Conservation (phyloP, 2,888 invertebrate genomes). For the Parapristionchus giblindavisi region DNA sequence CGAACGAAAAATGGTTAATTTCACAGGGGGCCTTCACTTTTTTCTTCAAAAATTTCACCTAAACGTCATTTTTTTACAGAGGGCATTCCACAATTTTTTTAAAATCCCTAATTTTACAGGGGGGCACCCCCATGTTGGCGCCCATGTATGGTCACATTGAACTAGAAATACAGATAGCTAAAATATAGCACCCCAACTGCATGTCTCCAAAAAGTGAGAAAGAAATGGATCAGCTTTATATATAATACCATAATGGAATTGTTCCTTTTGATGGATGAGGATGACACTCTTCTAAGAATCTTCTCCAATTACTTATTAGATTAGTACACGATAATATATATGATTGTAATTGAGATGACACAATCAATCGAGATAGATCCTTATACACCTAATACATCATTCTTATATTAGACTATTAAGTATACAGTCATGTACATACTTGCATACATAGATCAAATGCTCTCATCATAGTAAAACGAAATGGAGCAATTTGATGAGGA, state of each 20-base stretch:
- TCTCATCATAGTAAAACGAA: constrained; percentile 34
- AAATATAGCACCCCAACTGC: too few relatives aligned
- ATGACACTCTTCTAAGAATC: constrained; percentile 10
- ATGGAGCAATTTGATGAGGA: constrained; percentile 21
- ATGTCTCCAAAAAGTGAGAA: too few relatives aligned
- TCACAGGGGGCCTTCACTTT: too few relatives aligned
- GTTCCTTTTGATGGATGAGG: constrained; percentile 21
- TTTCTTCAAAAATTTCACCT: too few relatives aligned
- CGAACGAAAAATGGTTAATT: too few relatives aligned
- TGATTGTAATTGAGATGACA: not conserved
- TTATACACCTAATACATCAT: constrained; percentile 43
- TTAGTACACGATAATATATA: not conserved
- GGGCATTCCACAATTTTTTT: too few relatives aligned
- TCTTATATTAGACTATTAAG: not conserved
- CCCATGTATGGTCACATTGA: too few relatives aligned
- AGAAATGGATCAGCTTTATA: too few relatives aligned
- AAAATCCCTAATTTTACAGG: too few relatives aligned
- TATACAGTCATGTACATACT: not conserved
- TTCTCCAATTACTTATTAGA: constrained; percentile 15
- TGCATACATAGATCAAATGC: constrained; percentile 36
- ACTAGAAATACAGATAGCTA: too few relatives aligned
- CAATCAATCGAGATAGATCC: constrained; percentile 43
- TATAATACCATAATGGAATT: constrained; percentile 36
- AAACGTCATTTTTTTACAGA: too few relatives aligned
- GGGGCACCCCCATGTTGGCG: too few relatives aligned